Conservation (phyloP, 2,797 vertebrate species). For the Mormyrops boulengeri region DNA sequence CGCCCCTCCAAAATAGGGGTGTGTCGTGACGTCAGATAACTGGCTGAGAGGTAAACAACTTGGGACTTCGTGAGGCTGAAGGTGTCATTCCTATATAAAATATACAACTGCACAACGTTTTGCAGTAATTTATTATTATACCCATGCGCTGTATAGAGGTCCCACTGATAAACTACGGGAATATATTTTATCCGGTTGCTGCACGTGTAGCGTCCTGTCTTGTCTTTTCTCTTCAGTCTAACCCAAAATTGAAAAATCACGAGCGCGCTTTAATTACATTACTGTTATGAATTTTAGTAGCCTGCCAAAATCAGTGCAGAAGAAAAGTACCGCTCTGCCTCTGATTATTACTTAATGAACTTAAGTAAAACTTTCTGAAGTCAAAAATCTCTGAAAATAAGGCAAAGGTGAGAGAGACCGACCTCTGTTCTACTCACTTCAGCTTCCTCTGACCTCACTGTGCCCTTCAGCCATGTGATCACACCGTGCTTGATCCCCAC, state of each 20-base stretch:
- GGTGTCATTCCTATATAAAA: neutral
- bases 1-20: conserved; percentile 60
- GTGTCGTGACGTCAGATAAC: conserved; percentile 63
- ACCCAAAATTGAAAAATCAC: neutral
- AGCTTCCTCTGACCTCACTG: conserved; percentile 15
- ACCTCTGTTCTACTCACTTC: neutral
- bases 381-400: neutral
- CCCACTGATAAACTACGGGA: neutral
- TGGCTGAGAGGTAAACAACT: conserved; percentile 47
- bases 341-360: neutral
- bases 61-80: conserved; percentile 25
- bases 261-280: neutral
- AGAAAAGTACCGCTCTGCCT: neutral
- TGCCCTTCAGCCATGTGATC: conserved; percentile 16
- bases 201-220: neutral
- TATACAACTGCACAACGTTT: neutral
- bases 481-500: neutral
- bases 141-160: neutral
- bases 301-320: neutral
- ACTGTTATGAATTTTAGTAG: neutral
- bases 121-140: neutral
- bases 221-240: neutral
- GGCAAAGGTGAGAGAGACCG: neutral
- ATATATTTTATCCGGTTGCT: neutral
- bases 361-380: neutral